Conservation (phyloP, 2,797 vertebrate genomes). For the Fistularia tabacaria region DNA sequence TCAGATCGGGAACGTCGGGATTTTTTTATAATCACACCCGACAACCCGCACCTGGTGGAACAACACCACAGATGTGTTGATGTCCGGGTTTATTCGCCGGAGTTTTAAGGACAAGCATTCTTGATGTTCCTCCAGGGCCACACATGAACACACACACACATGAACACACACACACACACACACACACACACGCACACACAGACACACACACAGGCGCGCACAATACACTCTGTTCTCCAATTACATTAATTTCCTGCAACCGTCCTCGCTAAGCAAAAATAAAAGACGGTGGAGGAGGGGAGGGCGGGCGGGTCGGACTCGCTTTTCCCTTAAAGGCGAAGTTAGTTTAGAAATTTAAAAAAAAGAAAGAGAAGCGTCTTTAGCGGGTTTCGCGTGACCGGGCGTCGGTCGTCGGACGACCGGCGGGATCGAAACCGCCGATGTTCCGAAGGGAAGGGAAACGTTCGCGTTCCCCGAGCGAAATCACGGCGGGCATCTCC, state of each 20-base stretch:
- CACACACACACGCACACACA: conserved; percentile 66
- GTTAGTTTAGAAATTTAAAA: too few species aligned
- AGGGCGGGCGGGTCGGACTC: background rate
- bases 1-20: too few species aligned
- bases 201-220: conserved; percentile 58
- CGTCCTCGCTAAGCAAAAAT: conserved; percentile 28
- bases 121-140: conserved; percentile 60
- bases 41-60: too few species aligned
- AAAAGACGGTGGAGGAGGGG: conserved; percentile 3
- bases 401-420: too few species aligned
- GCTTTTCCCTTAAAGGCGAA: conserved; percentile 28
- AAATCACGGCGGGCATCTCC: conserved; percentile 29
- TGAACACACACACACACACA: conserved; percentile 67
- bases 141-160: conserved; percentile 67
- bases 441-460: too few species aligned
- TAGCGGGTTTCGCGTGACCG: too few species aligned
- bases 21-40: too few species aligned
- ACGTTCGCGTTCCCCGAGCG: too few species aligned
- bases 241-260: conserved; percentile 67
- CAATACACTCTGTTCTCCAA: conserved; percentile 42
- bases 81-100: too few species aligned
- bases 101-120: conserved; percentile 63
- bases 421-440: too few species aligned
- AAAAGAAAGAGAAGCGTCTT: too few species aligned
- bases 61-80: too few species aligned